These are phyloP conservation scores for Dipodomys spectabilis DNA, from an alignment of 2,113 vertebrate species.

Conservation along the genomic window DNA sequence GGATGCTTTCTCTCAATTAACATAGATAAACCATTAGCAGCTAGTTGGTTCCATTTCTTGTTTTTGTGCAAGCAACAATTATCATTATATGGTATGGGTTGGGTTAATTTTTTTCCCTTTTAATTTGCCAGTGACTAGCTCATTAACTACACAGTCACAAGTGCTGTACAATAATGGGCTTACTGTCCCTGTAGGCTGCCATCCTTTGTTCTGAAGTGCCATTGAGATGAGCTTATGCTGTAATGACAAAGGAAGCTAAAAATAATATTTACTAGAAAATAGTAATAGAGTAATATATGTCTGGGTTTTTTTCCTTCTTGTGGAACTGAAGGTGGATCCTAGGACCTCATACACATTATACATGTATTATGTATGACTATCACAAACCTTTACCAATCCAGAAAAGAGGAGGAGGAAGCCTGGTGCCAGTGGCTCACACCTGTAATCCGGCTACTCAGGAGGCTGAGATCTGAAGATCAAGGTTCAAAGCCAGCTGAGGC, in stretches of 20 bases:
- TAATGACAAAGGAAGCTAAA: slow-evolving; percentile 44
- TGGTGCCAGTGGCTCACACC: too few species aligned
- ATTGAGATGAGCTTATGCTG: background rate
- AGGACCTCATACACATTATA: background rate
- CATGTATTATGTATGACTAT: background rate
- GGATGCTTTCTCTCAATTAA: slow-evolving; percentile 11
- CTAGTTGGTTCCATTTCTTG: slow-evolving; percentile 40
- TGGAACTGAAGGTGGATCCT: background rate
- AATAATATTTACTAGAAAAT: slow-evolving; percentile 53
- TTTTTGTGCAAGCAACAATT: slow-evolving; percentile 30
- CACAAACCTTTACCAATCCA: background rate
- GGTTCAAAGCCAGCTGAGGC: too few species aligned
- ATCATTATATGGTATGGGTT: background rate
- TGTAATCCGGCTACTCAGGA: too few species aligned
- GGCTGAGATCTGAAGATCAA: too few species aligned
- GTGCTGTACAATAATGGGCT: slow-evolving; percentile 10
- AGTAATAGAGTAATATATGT: slow-evolving; percentile 18
- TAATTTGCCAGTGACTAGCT: slow-evolving; percentile 57
- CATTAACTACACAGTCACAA: slow-evolving; percentile 53
- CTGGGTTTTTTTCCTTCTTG: background rate
- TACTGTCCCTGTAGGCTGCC: slow-evolving; percentile 49
- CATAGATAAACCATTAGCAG: background rate
- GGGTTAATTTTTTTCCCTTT: slow-evolving; percentile 46
- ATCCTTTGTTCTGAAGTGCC: slow-evolving; percentile 57
- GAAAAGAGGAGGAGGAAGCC: background rate